phyloP scores from a whole-genome alignment of 1,140 invertebrate species.

The Ceratoteleas bidentatus region DNA sequence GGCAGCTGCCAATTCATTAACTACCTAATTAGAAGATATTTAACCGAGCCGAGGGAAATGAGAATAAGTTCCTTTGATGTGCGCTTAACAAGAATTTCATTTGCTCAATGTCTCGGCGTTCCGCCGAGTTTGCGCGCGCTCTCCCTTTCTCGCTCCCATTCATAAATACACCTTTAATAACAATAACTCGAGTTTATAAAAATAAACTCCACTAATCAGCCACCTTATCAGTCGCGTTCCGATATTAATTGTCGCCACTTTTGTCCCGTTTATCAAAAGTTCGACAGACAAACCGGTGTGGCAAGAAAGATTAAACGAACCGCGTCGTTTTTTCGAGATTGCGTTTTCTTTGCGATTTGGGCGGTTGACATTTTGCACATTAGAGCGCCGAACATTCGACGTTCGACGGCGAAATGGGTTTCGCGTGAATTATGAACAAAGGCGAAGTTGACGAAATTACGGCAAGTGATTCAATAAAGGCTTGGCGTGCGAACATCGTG shows the following conservation, averaged over 20 bases:
- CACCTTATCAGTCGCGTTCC: slow-evolving; percentile 29
- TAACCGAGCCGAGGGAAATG: slow-evolving; percentile 49
- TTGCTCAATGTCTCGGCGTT: slow-evolving; percentile 41
- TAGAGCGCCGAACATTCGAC: background rate
- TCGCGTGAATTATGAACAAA: background rate
- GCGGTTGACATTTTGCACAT: background rate
- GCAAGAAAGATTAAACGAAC: background rate
- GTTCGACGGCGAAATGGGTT: background rate
- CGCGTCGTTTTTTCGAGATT: background rate
- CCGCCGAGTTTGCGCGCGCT: slow-evolving; percentile 3
- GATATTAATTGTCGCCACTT: background rate
- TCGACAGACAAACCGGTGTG: background rate
- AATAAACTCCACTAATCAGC: slow-evolving; percentile 34
- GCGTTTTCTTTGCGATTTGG: background rate
- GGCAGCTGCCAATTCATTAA: slow-evolving; percentile 48
- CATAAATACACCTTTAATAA: slow-evolving; percentile 51
- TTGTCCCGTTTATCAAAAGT: background rate
- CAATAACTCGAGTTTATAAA: slow-evolving; percentile 31
- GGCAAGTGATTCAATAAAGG: background rate
- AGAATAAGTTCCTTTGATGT: slow-evolving; percentile 56
- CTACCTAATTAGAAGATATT: slow-evolving; percentile 56
- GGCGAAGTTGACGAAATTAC: background rate
- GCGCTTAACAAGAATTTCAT: slow-evolving; percentile 58
- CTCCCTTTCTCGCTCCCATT: slow-evolving; percentile 15
- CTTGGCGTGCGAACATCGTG: background rate